phyloP scores from a whole-genome alignment of 1,140 invertebrate species.

The Drosophila pseudoobscura region DNA sequence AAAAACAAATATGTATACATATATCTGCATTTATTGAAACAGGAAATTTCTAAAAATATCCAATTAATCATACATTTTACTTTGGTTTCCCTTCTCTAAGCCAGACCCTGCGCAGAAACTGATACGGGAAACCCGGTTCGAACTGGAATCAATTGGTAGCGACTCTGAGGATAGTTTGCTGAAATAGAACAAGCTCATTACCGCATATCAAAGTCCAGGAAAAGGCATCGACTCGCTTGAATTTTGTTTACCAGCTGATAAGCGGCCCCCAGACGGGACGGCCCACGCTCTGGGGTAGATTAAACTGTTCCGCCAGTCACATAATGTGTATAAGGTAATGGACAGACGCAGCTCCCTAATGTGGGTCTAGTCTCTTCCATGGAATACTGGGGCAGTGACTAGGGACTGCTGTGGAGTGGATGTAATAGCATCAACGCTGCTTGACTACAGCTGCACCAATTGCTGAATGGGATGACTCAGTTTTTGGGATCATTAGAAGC shows the following conservation, averaged over 20 bases:
- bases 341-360: conserved; percentile 5
- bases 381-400: background rate
- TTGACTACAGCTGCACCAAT: background rate
- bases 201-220: conserved; percentile 56
- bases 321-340: conserved; percentile 49
- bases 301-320: conserved; percentile 11
- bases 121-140: conserved; percentile 6
- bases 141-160: conserved; percentile 44
- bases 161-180: conserved; percentile 25
- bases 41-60: conserved; percentile 10
- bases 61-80: conserved; percentile 8
- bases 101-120: conserved; percentile 35
- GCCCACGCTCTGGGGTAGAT: conserved; percentile 43
- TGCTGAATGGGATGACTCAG: conserved; percentile 21
- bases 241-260: conserved; percentile 53
- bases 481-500: background rate
- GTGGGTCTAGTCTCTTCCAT: conserved; percentile 18
- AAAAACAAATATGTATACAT: background rate
- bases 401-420: background rate
- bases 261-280: conserved; percentile 18
- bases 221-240: conserved; percentile 31
- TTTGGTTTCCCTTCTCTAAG: conserved; percentile 1
- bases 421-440: background rate
- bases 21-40: too few relatives aligned
- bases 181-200: conserved; percentile 37